A percentile compares a stretch with the other conserved stretches of the same genome.
These are phyloP conservation scores for Chloebia gouldiae DNA, from an alignment of 2,113 vertebrate genomes.

Conservation along the genomic window DNA sequence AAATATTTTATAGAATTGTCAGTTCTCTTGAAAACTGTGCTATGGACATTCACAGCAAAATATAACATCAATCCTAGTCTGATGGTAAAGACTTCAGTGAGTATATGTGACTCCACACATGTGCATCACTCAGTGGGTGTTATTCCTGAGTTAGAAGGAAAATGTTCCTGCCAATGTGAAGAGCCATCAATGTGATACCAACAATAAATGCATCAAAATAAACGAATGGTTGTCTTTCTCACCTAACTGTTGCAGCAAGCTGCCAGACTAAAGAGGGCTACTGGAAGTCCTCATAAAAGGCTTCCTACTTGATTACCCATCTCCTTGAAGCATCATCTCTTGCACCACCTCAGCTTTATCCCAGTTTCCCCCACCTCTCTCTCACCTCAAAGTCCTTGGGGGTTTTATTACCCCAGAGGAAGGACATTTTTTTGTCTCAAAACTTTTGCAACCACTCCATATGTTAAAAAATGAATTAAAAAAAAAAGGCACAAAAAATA, in stretches of 20 bases:
- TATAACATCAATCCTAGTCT: background rate
- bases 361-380: background rate
- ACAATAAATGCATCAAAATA: background rate
- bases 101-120: background rate
- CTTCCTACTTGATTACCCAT: background rate
- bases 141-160: background rate
- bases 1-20: background rate
- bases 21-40: background rate
- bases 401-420: background rate
- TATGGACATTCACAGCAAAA: background rate
- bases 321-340: background rate
- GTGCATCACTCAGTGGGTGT: background rate
- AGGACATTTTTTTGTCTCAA: background rate
- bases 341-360: background rate
- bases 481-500: background rate
- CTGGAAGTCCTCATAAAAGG: background rate
- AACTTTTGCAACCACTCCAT: background rate
- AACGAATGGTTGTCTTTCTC: background rate
- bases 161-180: background rate
- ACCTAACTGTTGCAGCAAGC: background rate
- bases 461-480: no score
- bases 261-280: background rate
- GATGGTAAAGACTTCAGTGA: background rate
- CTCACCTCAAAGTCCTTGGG: background rate
- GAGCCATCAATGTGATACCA: background rate